Evolutionary conservation across 2,113 vertebrate species (phyloP), one percentile per base, ranked within the genome.

Genomic region (Chamaetylas fuelleborni): DNA sequence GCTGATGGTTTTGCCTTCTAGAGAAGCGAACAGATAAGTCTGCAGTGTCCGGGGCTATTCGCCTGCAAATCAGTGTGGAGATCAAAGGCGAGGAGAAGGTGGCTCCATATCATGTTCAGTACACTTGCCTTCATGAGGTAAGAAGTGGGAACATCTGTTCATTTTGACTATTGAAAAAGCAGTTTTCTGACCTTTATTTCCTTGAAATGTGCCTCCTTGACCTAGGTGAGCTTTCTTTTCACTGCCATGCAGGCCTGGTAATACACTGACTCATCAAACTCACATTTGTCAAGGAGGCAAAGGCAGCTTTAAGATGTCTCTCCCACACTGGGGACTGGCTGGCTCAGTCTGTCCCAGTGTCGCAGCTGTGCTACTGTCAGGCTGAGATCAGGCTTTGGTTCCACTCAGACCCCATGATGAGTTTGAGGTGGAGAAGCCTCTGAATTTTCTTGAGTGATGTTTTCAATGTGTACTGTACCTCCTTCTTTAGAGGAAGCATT

Each of bases 21-120:
- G 99, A 99, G 97, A 99, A 99, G 91, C 98, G 99, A 94, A 99
- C 99, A 14, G 99, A 99, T 97, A 99, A 99, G 96, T 99, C 99
- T 25, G 99, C 99, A 0, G 99, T 99, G 78, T 99, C 99, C 0
- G 99, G 99, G 19, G 99, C 99, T 90, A 99, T 99, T 95, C 98
- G 99, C 86, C 98, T 99, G 24, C 99, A 99, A 64, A 99, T 99
- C 97, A 99, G 96, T 3, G 99, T 99, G 92, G 99, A 99, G 97
- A 99, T 99, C 96, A 99, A 99, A 96, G 99, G 99, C 73, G 99
- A 99, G 93, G 99, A 99, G 98, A 99, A 99, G 89, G 99, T 99
- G 88, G 99, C 99, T 36, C 98, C 99, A 0, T 99, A 99, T 93
- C 99, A 99, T 3, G 96, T 99, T 84, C 99, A 99, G 97, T 99